Base-by-base conservation (phyloP, 2,113 vertebrate genomes). In the Chaetodon auriga region DNA sequence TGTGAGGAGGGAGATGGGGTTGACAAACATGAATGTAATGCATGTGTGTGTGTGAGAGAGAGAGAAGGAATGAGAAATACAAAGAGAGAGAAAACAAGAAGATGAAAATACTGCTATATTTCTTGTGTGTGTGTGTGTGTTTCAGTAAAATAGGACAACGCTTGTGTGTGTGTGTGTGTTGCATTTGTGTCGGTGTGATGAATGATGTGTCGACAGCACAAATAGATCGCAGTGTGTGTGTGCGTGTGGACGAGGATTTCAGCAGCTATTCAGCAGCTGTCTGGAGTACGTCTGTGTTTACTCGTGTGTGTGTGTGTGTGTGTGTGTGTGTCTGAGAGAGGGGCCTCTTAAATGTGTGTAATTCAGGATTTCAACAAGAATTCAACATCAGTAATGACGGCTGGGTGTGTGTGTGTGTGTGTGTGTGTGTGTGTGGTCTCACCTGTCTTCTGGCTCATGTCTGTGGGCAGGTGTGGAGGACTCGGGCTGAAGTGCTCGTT, bases 401-500 rank as follows among this genome's bases (percentile, higher is more conserved):
- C 41, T 69, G 57, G 53, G 19, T 11, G 21, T 70, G 16, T 41
- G 21, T 54, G 21, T 58, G 43, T 18, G 35, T 70, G 30, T 11
- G 5, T 45, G 14, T 38, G n/a, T 12, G 62, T 53, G 72, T 61
- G 82, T 57, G 64, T 48, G 54, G 7, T 63, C 66, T 82, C 96
- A 99, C 98, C 98, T 97, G 97, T 95, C 78, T 99, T 99, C 94
- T 99, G 98, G 95, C 95, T 97, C 96, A 98, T 97, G 94, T 99
- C 98, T 4, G 97, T 95, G 0, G 97, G 96, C 90, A 97, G 89
- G 94, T 99, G 97, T 38, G 97, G 96, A 0, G 98, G 95, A 87
- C 97, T 97, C 57, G 96, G 96, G 95, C 94, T 97, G 96, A 99
- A 99, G 93, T 98, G 97, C 87, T 99, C 98, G 21, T 99, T 98